Evolutionary conservation across 2,113 vertebrate genomes (phyloP).

Genomic region (Semicossyphus pulcher): DNA sequence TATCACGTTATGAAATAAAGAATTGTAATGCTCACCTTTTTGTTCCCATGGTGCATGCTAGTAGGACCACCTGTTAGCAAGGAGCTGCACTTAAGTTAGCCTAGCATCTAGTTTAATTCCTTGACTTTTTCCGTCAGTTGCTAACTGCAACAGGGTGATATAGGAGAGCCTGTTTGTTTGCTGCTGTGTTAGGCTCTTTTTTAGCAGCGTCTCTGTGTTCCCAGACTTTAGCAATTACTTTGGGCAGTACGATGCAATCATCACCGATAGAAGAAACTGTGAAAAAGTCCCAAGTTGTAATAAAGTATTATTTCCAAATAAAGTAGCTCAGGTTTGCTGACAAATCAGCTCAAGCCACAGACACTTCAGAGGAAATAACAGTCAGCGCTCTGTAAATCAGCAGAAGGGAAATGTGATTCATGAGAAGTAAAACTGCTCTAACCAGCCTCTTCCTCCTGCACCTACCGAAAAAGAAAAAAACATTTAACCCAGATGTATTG

Average conservation of each 20-base stretch:
- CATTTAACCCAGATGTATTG: constrained; percentile 48
- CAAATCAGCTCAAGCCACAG: constrained; percentile 26
- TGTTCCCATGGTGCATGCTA: too few species aligned
- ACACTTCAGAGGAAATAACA: not conserved
- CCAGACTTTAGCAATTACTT: not conserved
- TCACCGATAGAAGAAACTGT: not conserved
- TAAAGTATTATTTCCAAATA: not conserved
- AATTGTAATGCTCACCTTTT: too few species aligned
- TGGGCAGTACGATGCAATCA: not conserved
- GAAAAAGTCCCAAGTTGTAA: not conserved
- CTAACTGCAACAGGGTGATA: too few species aligned
- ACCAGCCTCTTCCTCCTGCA: not conserved
- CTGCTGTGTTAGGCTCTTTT: too few species aligned
- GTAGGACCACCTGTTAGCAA: too few species aligned
- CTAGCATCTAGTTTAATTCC: too few species aligned
- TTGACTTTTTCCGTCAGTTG: too few species aligned
- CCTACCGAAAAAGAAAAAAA: not conserved
- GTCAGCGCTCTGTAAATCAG: constrained; percentile 33
- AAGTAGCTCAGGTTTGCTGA: not conserved
- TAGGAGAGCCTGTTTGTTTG: too few species aligned
- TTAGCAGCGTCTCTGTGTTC: not conserved
- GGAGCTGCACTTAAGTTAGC: too few species aligned
- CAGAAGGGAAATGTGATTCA: constrained; percentile 30
- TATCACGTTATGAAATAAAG: too few species aligned
- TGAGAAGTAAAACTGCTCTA: constrained; percentile 33